These are phyloP conservation scores for Bufotes viridis DNA, from an alignment of 2,797 vertebrate genomes.

Conservation along the genomic window DNA sequence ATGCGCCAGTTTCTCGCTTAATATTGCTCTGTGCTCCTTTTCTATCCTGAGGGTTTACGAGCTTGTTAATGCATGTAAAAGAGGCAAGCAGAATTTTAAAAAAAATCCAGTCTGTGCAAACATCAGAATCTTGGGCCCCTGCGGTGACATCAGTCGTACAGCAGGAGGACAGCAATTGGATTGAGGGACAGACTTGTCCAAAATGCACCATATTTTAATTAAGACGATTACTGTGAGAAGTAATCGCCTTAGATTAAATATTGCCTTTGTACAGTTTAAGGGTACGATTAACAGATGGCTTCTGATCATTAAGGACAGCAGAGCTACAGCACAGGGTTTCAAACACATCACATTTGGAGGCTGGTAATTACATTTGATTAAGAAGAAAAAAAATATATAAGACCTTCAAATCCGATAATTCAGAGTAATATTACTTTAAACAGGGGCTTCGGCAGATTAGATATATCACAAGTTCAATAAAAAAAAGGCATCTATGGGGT, in stretches of 20 bases:
- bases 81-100: conserved; percentile 43
- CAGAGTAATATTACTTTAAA: conserved; percentile 34
- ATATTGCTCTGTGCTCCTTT: conserved; percentile 21
- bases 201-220: conserved; percentile 63
- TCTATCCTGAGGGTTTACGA: conserved; percentile 47
- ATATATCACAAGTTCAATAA: conserved; percentile 14
- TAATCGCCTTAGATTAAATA: conserved; percentile 63
- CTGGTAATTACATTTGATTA: conserved; percentile 59
- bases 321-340: conserved; percentile 45
- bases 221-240: conserved; percentile 61
- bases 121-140: conserved; percentile 52
- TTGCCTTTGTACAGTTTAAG: conserved; percentile 62
- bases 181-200: conserved; percentile 58
- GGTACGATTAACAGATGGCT: conserved; percentile 62
- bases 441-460: conserved; percentile 24
- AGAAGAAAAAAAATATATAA: conserved; percentile 47
- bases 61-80: conserved; percentile 59
- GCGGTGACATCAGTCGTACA: conserved; percentile 55
- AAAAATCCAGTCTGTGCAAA: conserved; percentile 45
- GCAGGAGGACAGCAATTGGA: conserved; percentile 56
- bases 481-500: conserved; percentile 27
- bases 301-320: conserved; percentile 61
- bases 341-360: conserved; percentile 51
- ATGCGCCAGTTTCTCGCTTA: conserved; percentile 19
- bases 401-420: conserved; percentile 48